These are phyloP conservation scores for Drosophila flavopinicola DNA, from an alignment of 2,888 invertebrate genomes.

Conservation along the genomic window DNA sequence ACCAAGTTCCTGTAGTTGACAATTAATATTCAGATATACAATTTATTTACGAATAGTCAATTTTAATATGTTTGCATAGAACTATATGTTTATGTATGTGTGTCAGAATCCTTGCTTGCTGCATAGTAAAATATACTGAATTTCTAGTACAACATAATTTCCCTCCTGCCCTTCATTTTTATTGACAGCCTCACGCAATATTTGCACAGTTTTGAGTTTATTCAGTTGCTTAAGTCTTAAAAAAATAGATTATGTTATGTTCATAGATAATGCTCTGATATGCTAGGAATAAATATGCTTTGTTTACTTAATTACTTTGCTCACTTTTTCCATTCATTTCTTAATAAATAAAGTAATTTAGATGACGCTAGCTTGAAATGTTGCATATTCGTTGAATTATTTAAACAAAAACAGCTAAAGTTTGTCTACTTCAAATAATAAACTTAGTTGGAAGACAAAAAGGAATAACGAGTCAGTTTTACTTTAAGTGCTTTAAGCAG, in stretches of 20 bases:
- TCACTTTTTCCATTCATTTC: neutral
- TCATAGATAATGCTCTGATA: slow-evolving; percentile 45
- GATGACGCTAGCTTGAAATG: neutral
- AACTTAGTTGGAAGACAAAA: too few species aligned
- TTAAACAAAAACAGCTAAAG: too few species aligned
- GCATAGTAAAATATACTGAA: slow-evolving; percentile 14
- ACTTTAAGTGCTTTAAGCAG: too few species aligned
- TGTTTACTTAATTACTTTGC: slow-evolving; percentile 4
- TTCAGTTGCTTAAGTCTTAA: slow-evolving; percentile 35
- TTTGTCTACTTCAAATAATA: too few species aligned
- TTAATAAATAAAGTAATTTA: neutral
- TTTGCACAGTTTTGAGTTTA: slow-evolving; percentile 19
- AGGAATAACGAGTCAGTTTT: too few species aligned
- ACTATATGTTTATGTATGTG: slow-evolving; percentile 14
- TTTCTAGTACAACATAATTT: slow-evolving; percentile 8
- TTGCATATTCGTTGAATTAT: too few species aligned
- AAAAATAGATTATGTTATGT: slow-evolving; percentile 57
- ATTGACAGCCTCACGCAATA: slow-evolving; percentile 55
- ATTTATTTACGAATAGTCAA: slow-evolving; percentile 19
- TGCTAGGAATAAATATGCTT: slow-evolving; percentile 45
- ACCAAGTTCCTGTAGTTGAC: slow-evolving; percentile 55
- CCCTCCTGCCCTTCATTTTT: slow-evolving; percentile 52
- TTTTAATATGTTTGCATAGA: slow-evolving; percentile 4
- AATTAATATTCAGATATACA: slow-evolving; percentile 51
- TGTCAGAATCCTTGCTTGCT: slow-evolving; percentile 1